Conservation (phyloP, 2,888 invertebrate genomes). For the Xestobium rufovillosum region DNA sequence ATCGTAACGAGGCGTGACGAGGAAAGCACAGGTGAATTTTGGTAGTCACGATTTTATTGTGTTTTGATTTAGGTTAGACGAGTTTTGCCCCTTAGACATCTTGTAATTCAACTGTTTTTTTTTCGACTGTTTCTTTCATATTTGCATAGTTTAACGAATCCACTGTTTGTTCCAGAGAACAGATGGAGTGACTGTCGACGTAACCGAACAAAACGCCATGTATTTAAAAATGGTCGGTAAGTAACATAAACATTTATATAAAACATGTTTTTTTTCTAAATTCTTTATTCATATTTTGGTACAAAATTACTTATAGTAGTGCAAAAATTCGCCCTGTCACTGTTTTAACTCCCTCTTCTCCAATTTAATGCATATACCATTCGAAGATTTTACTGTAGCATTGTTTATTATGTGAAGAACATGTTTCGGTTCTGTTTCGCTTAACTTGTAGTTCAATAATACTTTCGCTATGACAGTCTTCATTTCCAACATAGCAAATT, state of each 20-base stretch:
- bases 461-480: constrained; percentile 51
- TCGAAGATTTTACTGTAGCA: constrained; percentile 32
- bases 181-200: constrained; percentile 41
- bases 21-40: no score
- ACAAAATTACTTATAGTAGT: no score
- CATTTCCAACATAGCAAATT: constrained; percentile 59
- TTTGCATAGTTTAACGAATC: no score
- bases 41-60: no score
- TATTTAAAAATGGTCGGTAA: constrained; percentile 44
- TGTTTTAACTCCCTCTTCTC: constrained; percentile 10
- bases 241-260: constrained; percentile 30
- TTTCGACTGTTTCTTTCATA: no score
- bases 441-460: constrained; percentile 48
- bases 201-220: constrained; percentile 41
- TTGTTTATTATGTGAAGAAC: no score
- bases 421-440: no score
- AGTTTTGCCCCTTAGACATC: no score
- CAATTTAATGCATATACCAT: constrained; percentile 29
- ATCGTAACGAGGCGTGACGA: no score
- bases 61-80: no score
- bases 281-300: not conserved
- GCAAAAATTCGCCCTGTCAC: no score
- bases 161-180: constrained; percentile 39
- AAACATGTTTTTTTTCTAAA: not conserved
- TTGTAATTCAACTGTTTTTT: no score